Evolutionary conservation across 2,113 vertebrate species (phyloP).

Genomic region (Indicator indicator): DNA sequence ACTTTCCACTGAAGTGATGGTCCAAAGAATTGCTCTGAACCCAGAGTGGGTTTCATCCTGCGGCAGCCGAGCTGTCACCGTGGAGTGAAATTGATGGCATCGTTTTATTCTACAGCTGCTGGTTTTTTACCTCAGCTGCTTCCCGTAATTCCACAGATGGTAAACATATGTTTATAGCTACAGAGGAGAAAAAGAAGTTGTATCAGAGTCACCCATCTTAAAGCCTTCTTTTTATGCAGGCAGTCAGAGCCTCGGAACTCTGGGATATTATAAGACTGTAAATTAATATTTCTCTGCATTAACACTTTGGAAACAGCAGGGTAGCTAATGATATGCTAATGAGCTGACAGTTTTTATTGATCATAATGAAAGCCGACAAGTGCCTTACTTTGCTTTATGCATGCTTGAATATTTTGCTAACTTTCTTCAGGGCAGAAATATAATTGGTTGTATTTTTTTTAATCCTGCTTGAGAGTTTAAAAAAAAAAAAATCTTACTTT

Average conservation of each 20-base stretch:
- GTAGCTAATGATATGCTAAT: slow-evolving; percentile 80
- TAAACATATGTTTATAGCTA: slow-evolving; percentile 81
- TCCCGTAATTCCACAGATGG: slow-evolving; percentile 79
- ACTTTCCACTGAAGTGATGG: background rate
- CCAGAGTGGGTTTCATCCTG: slow-evolving; percentile 33
- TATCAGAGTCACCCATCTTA: slow-evolving; percentile 29
- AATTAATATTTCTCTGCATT: slow-evolving; percentile 79
- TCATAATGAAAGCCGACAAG: slow-evolving; percentile 76
- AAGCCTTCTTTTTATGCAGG: slow-evolving; percentile 69
- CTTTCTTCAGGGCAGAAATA: slow-evolving; percentile 73
- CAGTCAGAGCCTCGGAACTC: slow-evolving; percentile 59
- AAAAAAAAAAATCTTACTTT: slow-evolving; percentile 2
- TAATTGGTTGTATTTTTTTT: slow-evolving; percentile 71
- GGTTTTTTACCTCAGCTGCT: slow-evolving; percentile 73
- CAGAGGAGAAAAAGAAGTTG: slow-evolving; percentile 36
- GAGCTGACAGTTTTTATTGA: slow-evolving; percentile 80
- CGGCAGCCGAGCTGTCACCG: slow-evolving; percentile 62
- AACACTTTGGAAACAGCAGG: slow-evolving; percentile 76
- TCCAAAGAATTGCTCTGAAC: slow-evolving; percentile 22
- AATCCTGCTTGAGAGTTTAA: slow-evolving; percentile 57
- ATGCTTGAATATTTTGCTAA: slow-evolving; percentile 75
- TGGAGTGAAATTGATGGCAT: slow-evolving; percentile 75
- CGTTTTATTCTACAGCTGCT: slow-evolving; percentile 78
- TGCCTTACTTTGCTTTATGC: slow-evolving; percentile 74
- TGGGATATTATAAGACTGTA: slow-evolving; percentile 60